Evolutionary conservation across 30 jellyfish, hydroid and myxozoan genomes (phyloP), one percentile per base, ranked within the genome.

Genomic region (Hydractinia echinata): DNA sequence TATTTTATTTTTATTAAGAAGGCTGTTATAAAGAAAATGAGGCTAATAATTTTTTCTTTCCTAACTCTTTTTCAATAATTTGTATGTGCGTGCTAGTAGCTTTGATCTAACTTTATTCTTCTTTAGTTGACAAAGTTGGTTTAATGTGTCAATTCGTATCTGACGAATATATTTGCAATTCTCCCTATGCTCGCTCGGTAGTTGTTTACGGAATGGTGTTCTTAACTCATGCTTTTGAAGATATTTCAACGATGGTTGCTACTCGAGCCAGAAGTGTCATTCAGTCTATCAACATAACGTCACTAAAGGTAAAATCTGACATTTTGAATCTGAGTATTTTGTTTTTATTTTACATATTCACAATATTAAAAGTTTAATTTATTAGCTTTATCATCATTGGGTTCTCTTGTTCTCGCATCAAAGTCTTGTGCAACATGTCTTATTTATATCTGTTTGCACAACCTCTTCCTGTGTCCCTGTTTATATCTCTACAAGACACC

Each of bases 41-140:
- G 44, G 44, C 44, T 30, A 30, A 30, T 30, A 30, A 30, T 30
- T 30, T 30, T 30, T 30, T 30, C 2, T 30, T 30, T 30, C 44
- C 2, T 30, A 30, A 30, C 44, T 30, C 44, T 30, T 30, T 64
- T 64, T 7, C 39, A n/a, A 6, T 64, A 6, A 3, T 64, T 64
- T 0, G 19, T 64, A n/a, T 64, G 9, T 64, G 9, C 69, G 3
- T 9, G n/a, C 10, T 15, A 5, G 73, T 62, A 15, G 73, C 10
- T 64, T 64, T 6, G 19, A 64, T n/a, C 16, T 2, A 6, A n/a
- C 51, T 64, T 76, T 39, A 19, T 49, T 55, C 10, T 77, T 5
- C 81, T 94, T 20, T 88, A 94, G 99, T 94, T 53, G 99, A 94
- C 54, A 94, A 85, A 82, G 94, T 94, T 52, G 67, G 95, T 8